Percentiles rank a stretch among this genome's conserved stretches.
Evolutionary conservation across 2,888 invertebrate species (phyloP).

Genomic region (Caenorhabditis drosophilae): DNA sequence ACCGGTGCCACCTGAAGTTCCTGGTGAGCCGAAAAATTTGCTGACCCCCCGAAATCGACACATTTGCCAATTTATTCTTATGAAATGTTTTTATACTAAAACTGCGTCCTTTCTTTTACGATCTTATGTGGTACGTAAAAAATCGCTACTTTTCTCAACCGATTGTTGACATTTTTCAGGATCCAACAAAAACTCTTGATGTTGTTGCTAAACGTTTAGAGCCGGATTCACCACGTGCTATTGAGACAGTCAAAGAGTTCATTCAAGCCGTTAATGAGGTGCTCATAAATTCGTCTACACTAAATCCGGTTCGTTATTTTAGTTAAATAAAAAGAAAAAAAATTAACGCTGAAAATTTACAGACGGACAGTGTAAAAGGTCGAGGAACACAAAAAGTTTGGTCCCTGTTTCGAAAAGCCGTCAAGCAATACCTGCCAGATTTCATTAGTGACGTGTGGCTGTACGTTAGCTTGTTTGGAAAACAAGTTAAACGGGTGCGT

Average conservation of each 20-base stretch:
- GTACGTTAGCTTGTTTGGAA: background rate
- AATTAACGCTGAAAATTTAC: background rate
- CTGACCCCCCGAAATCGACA: background rate
- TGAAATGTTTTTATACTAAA: slow-evolving; percentile 1
- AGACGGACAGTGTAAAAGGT: background rate
- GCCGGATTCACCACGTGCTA: background rate
- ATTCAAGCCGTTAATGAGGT: slow-evolving; percentile 2
- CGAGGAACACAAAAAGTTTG: background rate
- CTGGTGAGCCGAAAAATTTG: background rate
- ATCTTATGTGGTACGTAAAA: slow-evolving; percentile 1
- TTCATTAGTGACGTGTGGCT: background rate
- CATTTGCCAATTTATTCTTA: background rate
- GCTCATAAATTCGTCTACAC: slow-evolving; percentile 2
- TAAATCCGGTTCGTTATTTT: background rate
- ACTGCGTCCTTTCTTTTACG: background rate
- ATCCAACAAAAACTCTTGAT: background rate
- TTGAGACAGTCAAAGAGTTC: slow-evolving; percentile 1
- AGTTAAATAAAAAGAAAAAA: background rate
- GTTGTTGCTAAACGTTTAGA: slow-evolving; percentile 1
- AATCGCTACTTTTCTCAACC: no score
- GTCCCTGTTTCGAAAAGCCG: background rate
- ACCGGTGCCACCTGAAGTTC: background rate
- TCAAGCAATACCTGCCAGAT: background rate
- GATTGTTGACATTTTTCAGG: no score
- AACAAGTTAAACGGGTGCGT: background rate